Evolutionary conservation across 2,113 vertebrate genomes (phyloP), one percentile per base, ranked within the genome.

Genomic region (Alces alces): DNA sequence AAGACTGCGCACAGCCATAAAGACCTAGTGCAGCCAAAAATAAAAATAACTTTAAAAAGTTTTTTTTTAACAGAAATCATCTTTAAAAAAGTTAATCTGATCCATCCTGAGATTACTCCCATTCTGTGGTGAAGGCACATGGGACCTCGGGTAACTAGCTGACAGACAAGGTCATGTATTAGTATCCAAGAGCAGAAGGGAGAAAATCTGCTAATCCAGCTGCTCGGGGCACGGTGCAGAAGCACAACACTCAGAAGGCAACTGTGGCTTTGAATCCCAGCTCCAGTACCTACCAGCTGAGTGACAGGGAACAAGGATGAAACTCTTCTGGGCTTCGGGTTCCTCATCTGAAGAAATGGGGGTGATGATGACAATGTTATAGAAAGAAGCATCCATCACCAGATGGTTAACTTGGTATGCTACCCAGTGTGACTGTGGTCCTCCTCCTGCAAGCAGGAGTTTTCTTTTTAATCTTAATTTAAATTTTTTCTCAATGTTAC

Each of bases 401-500:
- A 73, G 33, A 33, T 23, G 25, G 23, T 19, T 30, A 45, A 55
- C 55, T 50, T 86, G 86, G 25, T 19, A 1, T 15, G 23, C 47
- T 36, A 17, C 30, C 25, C 21, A 5, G n/a, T 6, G 0, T 50
- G 58, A 50, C 43, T 52, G 19, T 1, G 8, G 25, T 50, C 80
- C 43, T 84, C 39, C 43, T 79, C 78, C n/a, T 80, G n/a, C 43
- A 50, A 61, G 28, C 11, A 73, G 57, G 58, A 78, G 17, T 95
- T 76, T 86, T 83, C 58, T 43, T 70, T 85, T 94, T 95, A 93
- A 95, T 94, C 83, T 94, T 86, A 94, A 95, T 78, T 86, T 27
- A 78, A 91, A 15, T 11, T 39, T 90, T 50, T 92, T 84, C n/a
- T 86, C 86, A 93, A 80, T 60, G 57, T 86, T 93, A 93, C 61